Evolutionary conservation across 2,888 invertebrate species (phyloP).

Genomic region (Synanthedon tipuliformis): DNA sequence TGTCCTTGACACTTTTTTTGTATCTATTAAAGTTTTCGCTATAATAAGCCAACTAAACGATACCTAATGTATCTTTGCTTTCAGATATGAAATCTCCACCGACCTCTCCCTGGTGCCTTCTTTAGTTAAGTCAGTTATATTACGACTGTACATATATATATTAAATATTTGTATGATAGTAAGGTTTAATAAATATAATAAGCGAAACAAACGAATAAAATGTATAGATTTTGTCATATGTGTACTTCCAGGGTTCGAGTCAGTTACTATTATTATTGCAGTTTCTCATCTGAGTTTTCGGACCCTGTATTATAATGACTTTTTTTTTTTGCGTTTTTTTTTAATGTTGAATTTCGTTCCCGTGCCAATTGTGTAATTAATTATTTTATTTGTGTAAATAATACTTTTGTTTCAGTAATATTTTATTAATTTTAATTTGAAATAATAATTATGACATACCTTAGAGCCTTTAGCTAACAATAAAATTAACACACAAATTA

Average conservation of each 20-base stretch:
- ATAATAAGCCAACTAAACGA: too few relatives aligned
- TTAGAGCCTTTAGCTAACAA: not conserved
- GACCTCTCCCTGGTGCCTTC: conserved; percentile 69
- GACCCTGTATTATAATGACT: conserved; percentile 11
- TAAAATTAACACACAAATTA: conserved; percentile 22
- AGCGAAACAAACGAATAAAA: conserved; percentile 58
- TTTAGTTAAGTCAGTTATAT: conserved; percentile 47
- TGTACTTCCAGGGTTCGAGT: conserved; percentile 2
- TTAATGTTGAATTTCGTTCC: conserved; percentile 27
- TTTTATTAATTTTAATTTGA: conserved; percentile 13
- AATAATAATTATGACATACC: not conserved
- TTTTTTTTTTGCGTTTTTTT: conserved; percentile 15
- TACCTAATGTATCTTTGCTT: conserved; percentile 18
- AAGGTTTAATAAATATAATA: conserved; percentile 29
- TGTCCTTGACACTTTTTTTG: too few relatives aligned
- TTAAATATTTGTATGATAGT: conserved; percentile 43
- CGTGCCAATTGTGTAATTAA: conserved; percentile 48
- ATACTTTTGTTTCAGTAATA: conserved; percentile 6
- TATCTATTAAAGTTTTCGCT: too few relatives aligned
- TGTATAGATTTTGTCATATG: conserved; percentile 37
- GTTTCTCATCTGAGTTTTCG: too few relatives aligned
- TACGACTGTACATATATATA: conserved; percentile 58
- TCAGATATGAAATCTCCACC: conserved; percentile 62
- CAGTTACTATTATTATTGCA: too few relatives aligned
- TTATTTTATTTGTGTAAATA: conserved; percentile 5